Conservation (phyloP, 2,888 invertebrate genomes). For the Agrotis ipsilon region DNA sequence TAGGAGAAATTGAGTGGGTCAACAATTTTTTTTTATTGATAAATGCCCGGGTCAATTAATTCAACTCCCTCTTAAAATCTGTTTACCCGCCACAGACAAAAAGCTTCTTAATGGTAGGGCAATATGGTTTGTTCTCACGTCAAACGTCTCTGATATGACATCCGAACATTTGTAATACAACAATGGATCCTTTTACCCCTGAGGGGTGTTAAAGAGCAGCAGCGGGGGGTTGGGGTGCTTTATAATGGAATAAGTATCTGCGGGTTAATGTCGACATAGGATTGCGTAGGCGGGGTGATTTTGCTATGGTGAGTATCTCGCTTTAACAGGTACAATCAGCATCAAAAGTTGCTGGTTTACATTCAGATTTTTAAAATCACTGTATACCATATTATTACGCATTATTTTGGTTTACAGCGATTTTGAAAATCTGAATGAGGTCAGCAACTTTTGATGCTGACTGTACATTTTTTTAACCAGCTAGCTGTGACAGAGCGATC, state of each 20-base stretch:
- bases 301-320: background rate
- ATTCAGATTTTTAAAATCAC: too few species aligned
- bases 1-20: too few species aligned
- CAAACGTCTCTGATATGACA: constrained; percentile 86
- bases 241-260: constrained; percentile 59
- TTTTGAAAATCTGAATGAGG: too few species aligned
- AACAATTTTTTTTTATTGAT: background rate
- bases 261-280: constrained; percentile 53
- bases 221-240: constrained; percentile 67
- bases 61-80: constrained; percentile 41
- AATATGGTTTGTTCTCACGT: constrained; percentile 87
- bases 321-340: too few species aligned
- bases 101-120: constrained; percentile 70
- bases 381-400: too few species aligned
- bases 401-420: too few species aligned
- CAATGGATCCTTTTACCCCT: constrained; percentile 85
- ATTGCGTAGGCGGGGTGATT: constrained; percentile 28
- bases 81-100: constrained; percentile 55
- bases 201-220: constrained; percentile 77
- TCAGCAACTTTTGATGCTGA: too few species aligned
- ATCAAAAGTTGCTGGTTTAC: too few species aligned
- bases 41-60: constrained; percentile 29
- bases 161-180: constrained; percentile 88
- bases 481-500: too few species aligned
- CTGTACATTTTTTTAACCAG: too few species aligned